phyloP scores from a whole-genome alignment of 2,888 invertebrate genomes.

The Cheilosia pagana region DNA sequence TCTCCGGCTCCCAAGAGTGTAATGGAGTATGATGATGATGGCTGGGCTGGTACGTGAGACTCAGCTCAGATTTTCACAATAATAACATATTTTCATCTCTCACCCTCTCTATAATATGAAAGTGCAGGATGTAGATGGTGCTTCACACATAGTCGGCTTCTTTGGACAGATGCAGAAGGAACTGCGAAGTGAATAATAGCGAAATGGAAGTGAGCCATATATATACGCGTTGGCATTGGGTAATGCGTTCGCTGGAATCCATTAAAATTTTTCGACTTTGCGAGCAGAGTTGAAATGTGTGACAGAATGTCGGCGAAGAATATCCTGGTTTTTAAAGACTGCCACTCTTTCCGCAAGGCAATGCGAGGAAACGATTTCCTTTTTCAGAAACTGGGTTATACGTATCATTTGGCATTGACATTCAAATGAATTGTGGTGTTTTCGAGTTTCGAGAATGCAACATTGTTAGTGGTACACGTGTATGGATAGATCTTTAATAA shows the following conservation, averaged over 20 bases:
- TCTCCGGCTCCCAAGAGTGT: constrained; percentile 55
- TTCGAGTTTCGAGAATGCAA: too few species aligned
- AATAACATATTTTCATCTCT: constrained; percentile 64
- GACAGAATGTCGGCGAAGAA: background rate
- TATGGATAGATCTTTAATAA: too few species aligned
- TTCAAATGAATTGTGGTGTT: too few species aligned
- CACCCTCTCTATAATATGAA: constrained; percentile 14
- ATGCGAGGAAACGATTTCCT: background rate
- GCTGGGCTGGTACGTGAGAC: constrained; percentile 43
- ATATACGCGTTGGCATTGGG: constrained; percentile 10
- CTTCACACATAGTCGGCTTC: constrained; percentile 17
- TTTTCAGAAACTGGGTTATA: too few species aligned
- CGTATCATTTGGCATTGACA: too few species aligned
- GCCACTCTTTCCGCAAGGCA: background rate
- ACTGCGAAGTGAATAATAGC: constrained; percentile 41
- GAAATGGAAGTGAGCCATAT: constrained; percentile 24
- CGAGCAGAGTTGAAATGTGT: constrained; percentile 5
- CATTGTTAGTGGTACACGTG: too few species aligned
- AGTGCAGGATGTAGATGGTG: constrained; percentile 59
- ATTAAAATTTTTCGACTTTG: constrained; percentile 48
- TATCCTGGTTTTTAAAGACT: constrained; percentile 2
- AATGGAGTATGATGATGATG: constrained; percentile 69
- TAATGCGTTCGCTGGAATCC: constrained; percentile 43
- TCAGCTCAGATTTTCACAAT: constrained; percentile 37
- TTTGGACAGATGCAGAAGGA: constrained; percentile 56